These are phyloP conservation scores for Bombus impatiens DNA, from an alignment of 1,140 invertebrate genomes.

Conservation along the genomic window DNA sequence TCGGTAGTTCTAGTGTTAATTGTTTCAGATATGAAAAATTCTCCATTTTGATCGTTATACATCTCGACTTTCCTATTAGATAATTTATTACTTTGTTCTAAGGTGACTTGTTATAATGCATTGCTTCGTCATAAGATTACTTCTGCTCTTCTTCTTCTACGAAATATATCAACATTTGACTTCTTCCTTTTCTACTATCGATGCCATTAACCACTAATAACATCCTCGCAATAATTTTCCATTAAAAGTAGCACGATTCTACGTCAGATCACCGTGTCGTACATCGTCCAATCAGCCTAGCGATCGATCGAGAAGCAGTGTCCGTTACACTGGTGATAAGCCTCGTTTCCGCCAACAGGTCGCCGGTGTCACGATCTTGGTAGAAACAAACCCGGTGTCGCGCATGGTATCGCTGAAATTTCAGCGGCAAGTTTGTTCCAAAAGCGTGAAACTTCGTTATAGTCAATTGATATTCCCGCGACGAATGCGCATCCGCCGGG, in stretches of 20 bases:
- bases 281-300: neutral
- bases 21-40: too few relatives aligned
- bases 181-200: neutral
- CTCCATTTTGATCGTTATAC: too few relatives aligned
- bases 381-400: neutral
- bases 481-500: conserved; percentile 52
- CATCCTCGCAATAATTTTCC: neutral
- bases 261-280: neutral
- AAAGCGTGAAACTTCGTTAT: conserved; percentile 65
- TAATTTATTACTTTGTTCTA: too few relatives aligned
- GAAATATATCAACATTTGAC: neutral
- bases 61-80: too few relatives aligned
- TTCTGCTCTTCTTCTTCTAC: neutral
- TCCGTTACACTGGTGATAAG: neutral
- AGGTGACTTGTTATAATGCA: too few relatives aligned
- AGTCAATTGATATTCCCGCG: conserved; percentile 56
- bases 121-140: too few relatives aligned
- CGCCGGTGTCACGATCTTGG: neutral
- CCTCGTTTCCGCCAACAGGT: neutral
- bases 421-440: conserved; percentile 32
- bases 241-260: neutral
- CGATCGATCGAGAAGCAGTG: too few relatives aligned
- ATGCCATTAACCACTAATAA: neutral
- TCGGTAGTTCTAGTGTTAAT: too few relatives aligned
- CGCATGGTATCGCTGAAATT: neutral